These are phyloP conservation scores for Morelia viridis DNA, from an alignment of 2,797 vertebrate species.

Conservation along the genomic window DNA sequence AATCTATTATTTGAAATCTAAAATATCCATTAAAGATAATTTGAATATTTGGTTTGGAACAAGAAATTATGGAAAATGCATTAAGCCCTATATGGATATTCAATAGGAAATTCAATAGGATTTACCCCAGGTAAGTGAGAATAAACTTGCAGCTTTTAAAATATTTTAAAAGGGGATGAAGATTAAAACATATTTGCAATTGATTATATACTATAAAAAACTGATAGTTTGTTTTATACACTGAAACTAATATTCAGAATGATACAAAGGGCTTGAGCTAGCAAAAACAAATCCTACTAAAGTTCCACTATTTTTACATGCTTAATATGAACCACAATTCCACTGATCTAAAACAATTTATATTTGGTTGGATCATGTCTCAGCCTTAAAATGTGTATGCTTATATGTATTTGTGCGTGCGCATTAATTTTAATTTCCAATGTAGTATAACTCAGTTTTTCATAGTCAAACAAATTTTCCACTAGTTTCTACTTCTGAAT, in stretches of 20 bases:
- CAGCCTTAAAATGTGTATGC: background rate
- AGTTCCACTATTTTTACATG: background rate
- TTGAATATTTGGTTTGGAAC: constrained; percentile 1
- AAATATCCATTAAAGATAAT: constrained; percentile 1
- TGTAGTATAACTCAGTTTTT: background rate
- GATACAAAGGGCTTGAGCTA: background rate
- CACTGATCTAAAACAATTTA: background rate
- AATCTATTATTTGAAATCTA: background rate
- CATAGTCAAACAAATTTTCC: background rate
- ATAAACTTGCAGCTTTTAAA: background rate
- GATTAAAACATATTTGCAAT: background rate
- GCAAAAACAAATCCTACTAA: background rate
- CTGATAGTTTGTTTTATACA: background rate
- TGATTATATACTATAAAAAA: background rate
- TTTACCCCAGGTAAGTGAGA: background rate
- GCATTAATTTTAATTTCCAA: background rate
- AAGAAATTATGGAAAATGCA: background rate
- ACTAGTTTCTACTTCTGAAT: background rate
- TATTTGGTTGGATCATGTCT: background rate
- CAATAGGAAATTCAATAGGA: background rate
- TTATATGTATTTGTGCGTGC: background rate
- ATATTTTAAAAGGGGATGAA: background rate
- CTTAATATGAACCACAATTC: background rate
- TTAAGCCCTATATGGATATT: background rate
- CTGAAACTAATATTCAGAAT: background rate